Evolutionary conservation across 2,113 vertebrate genomes (phyloP).

Genomic region (Brachyhypopomus occidentalis): DNA sequence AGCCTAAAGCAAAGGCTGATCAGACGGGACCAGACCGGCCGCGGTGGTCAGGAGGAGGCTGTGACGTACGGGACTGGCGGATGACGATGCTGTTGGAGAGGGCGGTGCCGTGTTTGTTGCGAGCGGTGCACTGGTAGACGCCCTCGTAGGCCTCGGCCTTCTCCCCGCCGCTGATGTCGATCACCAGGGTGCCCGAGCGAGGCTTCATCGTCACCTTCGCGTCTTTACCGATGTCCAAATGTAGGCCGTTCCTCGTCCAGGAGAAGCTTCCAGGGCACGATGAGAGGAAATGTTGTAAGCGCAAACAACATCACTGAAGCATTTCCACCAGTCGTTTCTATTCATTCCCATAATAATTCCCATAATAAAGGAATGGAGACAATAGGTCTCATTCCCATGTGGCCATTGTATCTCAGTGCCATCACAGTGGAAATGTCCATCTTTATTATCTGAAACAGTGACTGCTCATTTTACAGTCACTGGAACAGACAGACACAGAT

Average conservation of each 20-base stretch:
- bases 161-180: conserved; percentile 88
- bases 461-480: not conserved
- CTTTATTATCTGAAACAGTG: not conserved
- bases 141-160: conserved; percentile 89
- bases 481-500: not conserved
- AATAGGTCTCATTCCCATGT: not conserved
- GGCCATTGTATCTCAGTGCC: not conserved
- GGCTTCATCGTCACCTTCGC: conserved; percentile 83
- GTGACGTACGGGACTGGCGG: conserved; percentile 86
- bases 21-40: not conserved
- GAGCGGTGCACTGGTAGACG: conserved; percentile 91
- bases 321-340: no score
- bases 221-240: conserved; percentile 91
- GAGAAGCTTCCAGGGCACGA: conserved; percentile 80
- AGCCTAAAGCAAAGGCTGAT: not conserved
- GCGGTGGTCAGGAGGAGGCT: no score
- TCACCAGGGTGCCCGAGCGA: conserved; percentile 86
- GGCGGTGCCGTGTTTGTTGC: conserved; percentile 91
- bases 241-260: conserved; percentile 93
- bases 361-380: not conserved
- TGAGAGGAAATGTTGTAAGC: not conserved
- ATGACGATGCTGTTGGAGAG: conserved; percentile 91
- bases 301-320: no score
- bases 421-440: not conserved
- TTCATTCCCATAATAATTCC: no score